Evolutionary conservation across 2,888 invertebrate genomes (phyloP).

Genomic region (Atrina japonica): DNA sequence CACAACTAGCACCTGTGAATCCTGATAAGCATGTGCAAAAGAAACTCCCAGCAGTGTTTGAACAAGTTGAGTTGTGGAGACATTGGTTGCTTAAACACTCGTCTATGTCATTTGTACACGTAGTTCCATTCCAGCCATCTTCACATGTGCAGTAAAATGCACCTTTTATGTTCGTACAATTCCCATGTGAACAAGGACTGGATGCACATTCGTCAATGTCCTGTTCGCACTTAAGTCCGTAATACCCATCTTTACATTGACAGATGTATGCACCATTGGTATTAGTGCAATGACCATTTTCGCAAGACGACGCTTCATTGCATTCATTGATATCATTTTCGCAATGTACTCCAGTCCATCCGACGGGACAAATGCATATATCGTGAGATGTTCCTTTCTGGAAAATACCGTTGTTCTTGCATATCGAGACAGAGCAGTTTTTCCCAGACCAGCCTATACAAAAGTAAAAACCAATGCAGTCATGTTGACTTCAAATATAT

Average conservation of each 20-base stretch:
- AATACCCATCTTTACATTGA: conserved; percentile 7
- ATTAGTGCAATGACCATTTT: conserved; percentile 18
- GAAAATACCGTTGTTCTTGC: not conserved
- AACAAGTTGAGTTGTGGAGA: conserved; percentile 8
- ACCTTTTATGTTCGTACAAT: conserved; percentile 13
- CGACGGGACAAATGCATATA: not conserved
- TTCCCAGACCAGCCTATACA: conserved; percentile 21
- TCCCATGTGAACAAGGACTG: conserved; percentile 10
- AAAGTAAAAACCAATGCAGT: no score
- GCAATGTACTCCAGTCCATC: conserved; percentile 4
- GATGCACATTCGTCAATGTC: conserved; percentile 23
- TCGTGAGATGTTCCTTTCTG: not conserved
- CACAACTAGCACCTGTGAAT: conserved; percentile 12
- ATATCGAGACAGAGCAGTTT: conserved; percentile 9
- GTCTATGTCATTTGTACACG: conserved; percentile 9
- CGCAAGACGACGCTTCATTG: not conserved
- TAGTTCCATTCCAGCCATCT: conserved; percentile 16
- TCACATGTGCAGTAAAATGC: conserved; percentile 16
- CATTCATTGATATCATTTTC: conserved; percentile 8
- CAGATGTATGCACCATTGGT: conserved; percentile 15
- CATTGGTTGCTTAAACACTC: conserved; percentile 20
- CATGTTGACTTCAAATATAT: no score
- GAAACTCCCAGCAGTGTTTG: conserved; percentile 7
- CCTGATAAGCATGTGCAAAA: conserved; percentile 11
- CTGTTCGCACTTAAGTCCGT: conserved; percentile 12